Evolutionary conservation across 2,113 vertebrate genomes (phyloP).

Genomic region (Gymnarchus niloticus): DNA sequence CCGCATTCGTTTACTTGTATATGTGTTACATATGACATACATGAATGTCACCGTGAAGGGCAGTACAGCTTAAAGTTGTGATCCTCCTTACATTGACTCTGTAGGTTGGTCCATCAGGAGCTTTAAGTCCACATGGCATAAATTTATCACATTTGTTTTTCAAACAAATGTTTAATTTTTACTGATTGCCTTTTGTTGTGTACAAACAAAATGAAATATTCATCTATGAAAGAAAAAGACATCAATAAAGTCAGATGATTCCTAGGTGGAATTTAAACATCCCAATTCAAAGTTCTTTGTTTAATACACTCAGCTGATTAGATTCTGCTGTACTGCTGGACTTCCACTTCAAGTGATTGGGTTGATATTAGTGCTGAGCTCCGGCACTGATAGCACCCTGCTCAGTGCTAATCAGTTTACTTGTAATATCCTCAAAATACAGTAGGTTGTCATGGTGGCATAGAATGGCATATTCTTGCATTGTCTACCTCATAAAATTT

Average conservation of each 20-base stretch:
- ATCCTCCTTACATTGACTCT: neutral
- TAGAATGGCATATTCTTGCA: conserved; percentile 64
- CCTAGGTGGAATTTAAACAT: too few relatives aligned
- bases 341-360: too few relatives aligned
- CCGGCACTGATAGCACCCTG: neutral
- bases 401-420: conserved; percentile 47
- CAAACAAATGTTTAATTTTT: neutral
- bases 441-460: conserved; percentile 50
- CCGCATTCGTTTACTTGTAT: neutral
- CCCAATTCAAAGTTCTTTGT: neutral
- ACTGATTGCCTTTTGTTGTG: neutral
- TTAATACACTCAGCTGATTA: neutral
- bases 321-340: neutral
- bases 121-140: neutral
- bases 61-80: neutral
- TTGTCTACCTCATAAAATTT: conserved; percentile 72
- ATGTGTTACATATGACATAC: neutral
- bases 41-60: neutral
- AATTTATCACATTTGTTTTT: conserved; percentile 1
- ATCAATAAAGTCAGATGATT: too few relatives aligned
- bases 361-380: too few relatives aligned
- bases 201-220: neutral
- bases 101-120: neutral
- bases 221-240: neutral
- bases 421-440: conserved; percentile 35